Percentiles rank a stretch among this genome's conserved stretches.
Evolutionary conservation across 2,797 vertebrate genomes (phyloP).

Genomic region (Gymnocypris eckloni): DNA sequence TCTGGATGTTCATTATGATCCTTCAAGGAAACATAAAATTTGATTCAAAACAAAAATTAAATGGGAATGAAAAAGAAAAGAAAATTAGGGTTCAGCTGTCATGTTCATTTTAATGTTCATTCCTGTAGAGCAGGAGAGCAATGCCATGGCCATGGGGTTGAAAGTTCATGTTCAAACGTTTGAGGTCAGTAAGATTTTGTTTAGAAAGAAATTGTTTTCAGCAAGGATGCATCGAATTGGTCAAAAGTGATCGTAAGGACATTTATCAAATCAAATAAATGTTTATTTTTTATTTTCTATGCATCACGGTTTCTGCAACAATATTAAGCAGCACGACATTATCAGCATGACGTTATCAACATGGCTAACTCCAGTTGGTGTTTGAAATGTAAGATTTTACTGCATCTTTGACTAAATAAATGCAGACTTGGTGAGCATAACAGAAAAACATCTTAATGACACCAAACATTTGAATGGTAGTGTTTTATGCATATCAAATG

Average conservation of each 20-base stretch:
- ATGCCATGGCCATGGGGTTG: neutral
- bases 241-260: neutral
- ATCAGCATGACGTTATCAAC: neutral
- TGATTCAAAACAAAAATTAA: too few relatives aligned
- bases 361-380: neutral
- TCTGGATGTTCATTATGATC: too few relatives aligned
- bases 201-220: neutral
- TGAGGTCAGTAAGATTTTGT: conserved; percentile 2
- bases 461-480: neutral
- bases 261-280: neutral
- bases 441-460: neutral
- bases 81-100: neutral
- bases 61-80: too few relatives aligned
- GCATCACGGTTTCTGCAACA: neutral
- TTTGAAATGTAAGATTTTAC: neutral
- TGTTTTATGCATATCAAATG: neutral
- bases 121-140: neutral
- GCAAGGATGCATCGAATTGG: neutral
- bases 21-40: too few relatives aligned
- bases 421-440: neutral
- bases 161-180: neutral
- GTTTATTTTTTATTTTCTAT: neutral
- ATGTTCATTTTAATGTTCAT: neutral
- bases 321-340: neutral
- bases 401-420: neutral